A percentile compares a stretch with the other conserved stretches of the same genome.
These are phyloP conservation scores for Uloborus diversus DNA, from an alignment of 1,140 invertebrate genomes.

Conservation along the genomic window DNA sequence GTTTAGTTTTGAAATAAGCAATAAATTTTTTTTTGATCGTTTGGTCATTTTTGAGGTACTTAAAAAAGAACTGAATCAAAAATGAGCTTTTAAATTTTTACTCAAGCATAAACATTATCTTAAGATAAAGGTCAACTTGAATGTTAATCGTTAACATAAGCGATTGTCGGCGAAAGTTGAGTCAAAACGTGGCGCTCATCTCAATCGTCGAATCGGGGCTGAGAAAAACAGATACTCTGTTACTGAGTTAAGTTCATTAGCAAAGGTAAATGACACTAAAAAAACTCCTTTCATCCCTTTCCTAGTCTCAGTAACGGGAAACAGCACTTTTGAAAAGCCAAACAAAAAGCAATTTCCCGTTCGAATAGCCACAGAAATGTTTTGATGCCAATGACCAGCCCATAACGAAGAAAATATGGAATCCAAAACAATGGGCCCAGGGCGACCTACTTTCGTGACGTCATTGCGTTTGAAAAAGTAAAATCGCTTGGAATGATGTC, in stretches of 20 bases:
- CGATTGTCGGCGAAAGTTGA: too few relatives aligned
- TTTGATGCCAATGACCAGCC: constrained; percentile 40
- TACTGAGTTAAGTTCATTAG: background rate
- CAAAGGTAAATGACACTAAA: constrained; percentile 28
- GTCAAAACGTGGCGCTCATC: too few relatives aligned
- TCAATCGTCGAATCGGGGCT: too few relatives aligned
- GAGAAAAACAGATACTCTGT: background rate
- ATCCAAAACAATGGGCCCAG: constrained; percentile 27
- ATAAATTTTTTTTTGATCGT: too few relatives aligned
- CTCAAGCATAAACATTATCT: too few relatives aligned
- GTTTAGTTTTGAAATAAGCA: too few relatives aligned
- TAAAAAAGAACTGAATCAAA: too few relatives aligned
- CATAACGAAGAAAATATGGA: constrained; percentile 16
- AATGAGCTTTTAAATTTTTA: too few relatives aligned
- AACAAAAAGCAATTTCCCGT: background rate
- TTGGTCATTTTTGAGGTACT: too few relatives aligned
- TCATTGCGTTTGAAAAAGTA: constrained; percentile 27
- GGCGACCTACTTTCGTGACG: constrained; percentile 30
- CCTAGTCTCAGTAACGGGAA: background rate
- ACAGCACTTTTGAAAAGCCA: background rate
- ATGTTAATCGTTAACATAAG: too few relatives aligned
- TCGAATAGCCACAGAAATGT: background rate
- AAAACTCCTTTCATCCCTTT: background rate
- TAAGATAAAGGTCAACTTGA: too few relatives aligned
- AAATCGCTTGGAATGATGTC: constrained; percentile 39